Evolutionary conservation across 2,113 vertebrate genomes (phyloP).

Genomic region (Bos javanicus): DNA sequence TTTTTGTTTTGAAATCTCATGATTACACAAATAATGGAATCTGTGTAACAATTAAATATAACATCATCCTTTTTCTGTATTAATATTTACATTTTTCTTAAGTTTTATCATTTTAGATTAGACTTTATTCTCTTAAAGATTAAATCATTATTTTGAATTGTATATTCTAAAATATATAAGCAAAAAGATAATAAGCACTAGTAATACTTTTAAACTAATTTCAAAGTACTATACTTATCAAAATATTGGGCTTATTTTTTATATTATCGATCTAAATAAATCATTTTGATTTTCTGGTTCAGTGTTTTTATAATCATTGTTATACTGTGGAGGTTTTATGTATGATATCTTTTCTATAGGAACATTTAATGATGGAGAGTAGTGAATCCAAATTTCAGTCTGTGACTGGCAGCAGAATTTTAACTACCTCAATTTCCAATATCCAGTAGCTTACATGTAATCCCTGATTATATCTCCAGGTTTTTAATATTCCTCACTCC

Average conservation of each 20-base stretch:
- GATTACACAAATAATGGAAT: neutral
- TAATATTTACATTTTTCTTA: neutral
- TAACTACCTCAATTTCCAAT: slow-evolving; percentile 5
- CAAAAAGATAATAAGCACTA: neutral
- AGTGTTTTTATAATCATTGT: slow-evolving; percentile 12
- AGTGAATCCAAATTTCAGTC: slow-evolving; percentile 10
- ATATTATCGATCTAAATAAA: neutral
- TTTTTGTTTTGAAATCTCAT: neutral
- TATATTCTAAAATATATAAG: neutral
- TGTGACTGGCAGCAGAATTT: neutral
- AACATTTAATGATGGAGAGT: neutral
- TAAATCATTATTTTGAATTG: neutral
- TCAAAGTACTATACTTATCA: neutral
- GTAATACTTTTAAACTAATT: neutral
- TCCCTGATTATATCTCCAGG: neutral
- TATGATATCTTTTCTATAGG: neutral
- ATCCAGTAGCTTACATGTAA: neutral
- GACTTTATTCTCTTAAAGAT: neutral
- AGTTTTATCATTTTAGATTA: neutral
- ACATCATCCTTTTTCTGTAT: neutral
- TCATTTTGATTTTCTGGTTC: slow-evolving; percentile 13
- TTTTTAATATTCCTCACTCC: slow-evolving; percentile 36
- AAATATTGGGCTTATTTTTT: neutral
- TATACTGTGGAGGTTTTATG: neutral
- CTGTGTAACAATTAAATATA: neutral